These are phyloP conservation scores for Aphaenogaster ashmeadi DNA, from an alignment of 1,140 invertebrate species.

Conservation along the genomic window DNA sequence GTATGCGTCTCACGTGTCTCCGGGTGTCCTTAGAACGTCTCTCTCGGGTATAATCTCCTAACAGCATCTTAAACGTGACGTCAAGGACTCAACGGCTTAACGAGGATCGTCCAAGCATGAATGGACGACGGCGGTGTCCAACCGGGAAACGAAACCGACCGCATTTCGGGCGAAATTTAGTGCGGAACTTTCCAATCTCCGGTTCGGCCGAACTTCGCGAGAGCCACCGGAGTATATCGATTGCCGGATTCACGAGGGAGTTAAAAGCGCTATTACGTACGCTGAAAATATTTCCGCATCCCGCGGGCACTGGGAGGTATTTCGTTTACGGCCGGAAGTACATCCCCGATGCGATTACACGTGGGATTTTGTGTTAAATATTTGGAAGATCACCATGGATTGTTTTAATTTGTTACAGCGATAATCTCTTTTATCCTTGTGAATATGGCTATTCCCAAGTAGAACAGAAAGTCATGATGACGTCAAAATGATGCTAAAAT, in stretches of 20 bases:
- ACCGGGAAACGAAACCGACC: constrained; percentile 42
- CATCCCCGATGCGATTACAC: neutral
- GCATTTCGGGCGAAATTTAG: constrained; percentile 49
- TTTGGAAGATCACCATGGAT: neutral
- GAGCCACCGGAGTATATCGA: constrained; percentile 39
- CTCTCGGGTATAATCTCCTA: constrained; percentile 8
- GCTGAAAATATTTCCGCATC: constrained; percentile 35
- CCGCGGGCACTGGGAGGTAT: neutral
- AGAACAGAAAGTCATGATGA: too few relatives aligned
- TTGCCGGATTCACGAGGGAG: constrained; percentile 37
- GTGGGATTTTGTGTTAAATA: neutral
- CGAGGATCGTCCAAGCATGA: constrained; percentile 16
- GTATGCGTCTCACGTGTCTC: neutral
- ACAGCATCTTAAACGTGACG: constrained; percentile 34
- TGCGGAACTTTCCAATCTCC: constrained; percentile 61
- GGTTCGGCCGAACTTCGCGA: constrained; percentile 17
- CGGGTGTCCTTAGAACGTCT: neutral
- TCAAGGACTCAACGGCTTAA: constrained; percentile 20
- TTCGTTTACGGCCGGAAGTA: constrained; percentile 26
- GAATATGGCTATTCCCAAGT: neutral
- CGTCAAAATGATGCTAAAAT: too few relatives aligned
- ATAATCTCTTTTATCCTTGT: neutral
- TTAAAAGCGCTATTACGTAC: constrained; percentile 34
- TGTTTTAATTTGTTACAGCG: neutral
- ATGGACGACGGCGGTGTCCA: constrained; percentile 23